Evolutionary conservation across 2,113 vertebrate species (phyloP).

Genomic region (Strigops habroptila): DNA sequence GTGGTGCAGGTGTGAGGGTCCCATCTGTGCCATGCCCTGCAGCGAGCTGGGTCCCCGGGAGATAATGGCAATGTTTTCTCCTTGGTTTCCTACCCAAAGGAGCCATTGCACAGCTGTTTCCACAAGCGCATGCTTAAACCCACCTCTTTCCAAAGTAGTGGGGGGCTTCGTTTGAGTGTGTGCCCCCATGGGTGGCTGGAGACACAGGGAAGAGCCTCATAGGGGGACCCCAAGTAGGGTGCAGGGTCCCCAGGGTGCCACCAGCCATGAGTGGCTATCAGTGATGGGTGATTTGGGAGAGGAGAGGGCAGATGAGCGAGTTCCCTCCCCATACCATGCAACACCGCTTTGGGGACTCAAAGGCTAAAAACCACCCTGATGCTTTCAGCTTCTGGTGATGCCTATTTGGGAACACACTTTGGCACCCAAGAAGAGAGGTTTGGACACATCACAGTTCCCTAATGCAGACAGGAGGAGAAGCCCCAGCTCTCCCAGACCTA

Average conservation of each 20-base stretch:
- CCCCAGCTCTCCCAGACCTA: neutral
- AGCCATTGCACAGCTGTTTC: neutral
- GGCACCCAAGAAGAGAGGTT: neutral
- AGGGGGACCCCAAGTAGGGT: neutral
- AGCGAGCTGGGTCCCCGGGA: neutral
- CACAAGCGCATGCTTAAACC: neutral
- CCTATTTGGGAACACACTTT: no score
- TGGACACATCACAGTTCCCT: accelerated
- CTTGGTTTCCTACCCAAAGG: neutral
- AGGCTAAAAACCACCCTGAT: neutral
- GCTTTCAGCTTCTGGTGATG: neutral
- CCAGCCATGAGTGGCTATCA: neutral
- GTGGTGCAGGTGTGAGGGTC: neutral
- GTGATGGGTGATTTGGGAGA: accelerated
- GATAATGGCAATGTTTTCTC: neutral
- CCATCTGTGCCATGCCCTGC: neutral
- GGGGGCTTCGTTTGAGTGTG: accelerated
- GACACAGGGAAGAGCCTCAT: neutral
- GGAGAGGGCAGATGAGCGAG: accelerated
- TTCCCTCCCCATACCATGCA: accelerated
- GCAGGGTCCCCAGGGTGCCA: neutral
- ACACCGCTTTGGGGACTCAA: accelerated
- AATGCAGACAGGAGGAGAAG: neutral
- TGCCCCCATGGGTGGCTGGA: neutral
- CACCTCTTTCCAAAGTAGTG: accelerated